These are phyloP conservation scores for Oasisia sp. DNA, from an alignment of 2,888 invertebrate genomes.

Conservation along the genomic window DNA sequence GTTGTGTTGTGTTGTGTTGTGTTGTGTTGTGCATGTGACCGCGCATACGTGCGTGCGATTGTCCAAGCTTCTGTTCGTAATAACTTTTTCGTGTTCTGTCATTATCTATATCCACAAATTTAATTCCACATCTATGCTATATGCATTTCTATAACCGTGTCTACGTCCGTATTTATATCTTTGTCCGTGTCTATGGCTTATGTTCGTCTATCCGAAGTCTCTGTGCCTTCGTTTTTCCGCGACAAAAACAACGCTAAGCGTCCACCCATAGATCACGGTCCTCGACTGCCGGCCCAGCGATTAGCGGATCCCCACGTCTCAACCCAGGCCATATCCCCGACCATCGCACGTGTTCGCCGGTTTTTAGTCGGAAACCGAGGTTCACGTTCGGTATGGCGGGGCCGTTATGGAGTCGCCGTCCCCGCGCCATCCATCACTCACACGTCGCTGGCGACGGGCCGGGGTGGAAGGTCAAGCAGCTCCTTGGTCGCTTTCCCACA, in stretches of 20 bases:
- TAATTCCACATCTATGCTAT: no score
- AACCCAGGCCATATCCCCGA: not conserved
- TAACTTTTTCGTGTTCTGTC: no score
- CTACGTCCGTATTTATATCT: no score
- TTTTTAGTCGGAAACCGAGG: not conserved
- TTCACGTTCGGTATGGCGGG: not conserved
- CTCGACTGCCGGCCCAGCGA: not conserved
- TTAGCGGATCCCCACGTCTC: not conserved
- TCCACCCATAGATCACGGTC: not conserved
- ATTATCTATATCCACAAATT: no score
- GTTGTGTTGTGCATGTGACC: not conserved
- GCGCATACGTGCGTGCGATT: no score
- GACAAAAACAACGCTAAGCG: no score
- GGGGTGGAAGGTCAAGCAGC: not conserved
- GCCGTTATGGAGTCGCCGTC: not conserved
- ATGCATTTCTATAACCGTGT: no score
- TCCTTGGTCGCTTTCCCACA: not conserved
- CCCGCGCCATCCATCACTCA: not conserved
- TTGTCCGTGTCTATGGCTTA: no score
- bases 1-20: no score
- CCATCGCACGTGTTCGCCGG: not conserved
- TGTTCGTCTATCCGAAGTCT: no score
- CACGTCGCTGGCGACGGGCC: not conserved
- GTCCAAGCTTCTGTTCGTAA: no score
- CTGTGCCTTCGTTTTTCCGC: no score